Evolutionary conservation across 1,140 invertebrate genomes (phyloP).

Genomic region (Anadara kagoshimensis): DNA sequence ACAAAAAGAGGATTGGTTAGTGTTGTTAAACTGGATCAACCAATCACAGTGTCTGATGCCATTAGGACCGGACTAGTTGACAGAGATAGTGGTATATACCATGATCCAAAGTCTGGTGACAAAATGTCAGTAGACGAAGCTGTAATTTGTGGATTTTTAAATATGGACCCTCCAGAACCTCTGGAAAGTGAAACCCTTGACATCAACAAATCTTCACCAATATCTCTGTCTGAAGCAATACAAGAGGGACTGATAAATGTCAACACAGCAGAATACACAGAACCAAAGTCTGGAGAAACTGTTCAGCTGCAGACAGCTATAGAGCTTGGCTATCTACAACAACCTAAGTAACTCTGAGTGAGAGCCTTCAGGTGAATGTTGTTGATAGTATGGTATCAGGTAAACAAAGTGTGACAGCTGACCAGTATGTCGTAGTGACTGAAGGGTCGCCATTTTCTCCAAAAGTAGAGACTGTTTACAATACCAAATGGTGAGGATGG

Average conservation of each 20-base stretch:
- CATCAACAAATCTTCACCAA: constrained; percentile 49
- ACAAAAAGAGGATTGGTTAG: constrained; percentile 82
- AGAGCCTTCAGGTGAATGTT: neutral
- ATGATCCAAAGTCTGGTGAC: constrained; percentile 80
- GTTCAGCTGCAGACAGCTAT: constrained; percentile 80
- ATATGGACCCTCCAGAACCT: constrained; percentile 38
- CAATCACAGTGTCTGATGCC: constrained; percentile 63
- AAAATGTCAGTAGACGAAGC: constrained; percentile 88
- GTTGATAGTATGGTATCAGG: neutral
- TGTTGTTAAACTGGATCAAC: constrained; percentile 68
- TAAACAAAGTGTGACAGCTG: neutral
- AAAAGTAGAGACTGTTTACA: constrained; percentile 34
- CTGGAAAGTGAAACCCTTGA: constrained; percentile 23
- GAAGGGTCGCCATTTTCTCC: constrained; percentile 60
- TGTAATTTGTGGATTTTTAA: constrained; percentile 83
- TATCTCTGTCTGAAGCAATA: constrained; percentile 78
- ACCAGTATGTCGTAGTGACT: constrained; percentile 30
- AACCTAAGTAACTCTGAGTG: constrained; percentile 48
- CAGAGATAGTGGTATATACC: constrained; percentile 85
- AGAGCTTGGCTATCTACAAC: constrained; percentile 83
- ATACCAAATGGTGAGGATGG: constrained; percentile 50
- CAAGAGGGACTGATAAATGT: constrained; percentile 85
- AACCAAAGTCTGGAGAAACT: constrained; percentile 83
- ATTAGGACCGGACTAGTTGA: constrained; percentile 75
- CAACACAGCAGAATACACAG: constrained; percentile 80